Base-by-base conservation (phyloP, 1,140 invertebrate genomes). In the Chlorops oryzae region DNA sequence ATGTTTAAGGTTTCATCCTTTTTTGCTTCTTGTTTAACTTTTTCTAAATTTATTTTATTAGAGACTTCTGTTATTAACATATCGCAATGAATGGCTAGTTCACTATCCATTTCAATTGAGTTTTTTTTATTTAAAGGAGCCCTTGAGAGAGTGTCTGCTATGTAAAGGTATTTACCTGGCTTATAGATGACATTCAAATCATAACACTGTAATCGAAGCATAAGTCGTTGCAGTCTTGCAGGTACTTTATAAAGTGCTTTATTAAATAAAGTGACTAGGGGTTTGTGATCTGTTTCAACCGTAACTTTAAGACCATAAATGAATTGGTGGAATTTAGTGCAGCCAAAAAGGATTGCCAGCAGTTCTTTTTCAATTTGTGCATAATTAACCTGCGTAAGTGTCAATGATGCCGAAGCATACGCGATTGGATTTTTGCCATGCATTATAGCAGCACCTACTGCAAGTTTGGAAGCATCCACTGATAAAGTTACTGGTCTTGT, bases 241-340 rank as follows among this genome's bases (percentile, higher is more conserved):
- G 70, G 59, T 6, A 71, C 63, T 28, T 61, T 59, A 15, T 58
- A 32, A 38, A 78, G 52, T 18, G 64, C 41, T 61, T 78, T 77
- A 37, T 64, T 65, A 54, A 75, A 73, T 13, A 77, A 64, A 7
- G 54, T 35, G 35, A 71, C 63, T 18, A 77, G 34, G 12, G 74
- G 73, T 49, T 73, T 74, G 48, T 78, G 74, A 52, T 77, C 75
- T 1, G 70, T 75, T 56, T 76, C 60, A 3, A 74, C 60, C 1
- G 64, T 55, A 1, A 59, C 51, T 25, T 60, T 49, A 20, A 39
- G 49, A 7, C 60, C 62, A 54, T 47, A 62, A 3, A 73, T 47
- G 56, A 62, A 73, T 46, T 72, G 61, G 27, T 63, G 59, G 60
- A 75, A 78, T 47, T 62, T 64, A 46, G 58, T 53, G 55, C 52